Conservation (phyloP, 2,113 vertebrate genomes). For the Chunga burmeisteri region DNA sequence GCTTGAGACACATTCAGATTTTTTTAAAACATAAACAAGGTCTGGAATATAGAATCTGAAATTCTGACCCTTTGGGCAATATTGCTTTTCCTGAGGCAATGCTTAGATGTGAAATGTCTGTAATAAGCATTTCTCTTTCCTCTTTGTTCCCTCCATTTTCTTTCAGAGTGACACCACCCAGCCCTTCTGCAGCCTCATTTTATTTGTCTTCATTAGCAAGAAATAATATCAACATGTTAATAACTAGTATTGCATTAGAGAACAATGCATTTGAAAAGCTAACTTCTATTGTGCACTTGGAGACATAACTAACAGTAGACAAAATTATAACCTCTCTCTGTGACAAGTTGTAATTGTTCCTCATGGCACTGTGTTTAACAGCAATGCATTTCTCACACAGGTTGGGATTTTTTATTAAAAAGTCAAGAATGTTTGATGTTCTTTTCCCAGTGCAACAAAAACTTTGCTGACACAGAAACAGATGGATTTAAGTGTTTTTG, state of each 20-base stretch:
- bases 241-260: constrained; percentile 25
- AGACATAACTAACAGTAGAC: constrained; percentile 42
- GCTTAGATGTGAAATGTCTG: background rate
- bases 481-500: background rate
- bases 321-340: constrained; percentile 53
- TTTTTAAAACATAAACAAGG: background rate
- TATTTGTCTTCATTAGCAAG: constrained; percentile 30
- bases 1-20: background rate
- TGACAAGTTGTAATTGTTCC: constrained; percentile 61
- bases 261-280: constrained; percentile 44
- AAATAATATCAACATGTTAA: constrained; percentile 55
- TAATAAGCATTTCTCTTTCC: background rate
- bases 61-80: background rate
- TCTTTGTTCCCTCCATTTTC: background rate
- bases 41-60: background rate
- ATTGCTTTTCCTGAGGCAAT: background rate
- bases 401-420: background rate
- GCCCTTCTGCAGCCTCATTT: background rate
- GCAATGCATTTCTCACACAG: background rate
- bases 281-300: constrained; percentile 9
- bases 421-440: constrained; percentile 5
- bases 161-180: background rate
- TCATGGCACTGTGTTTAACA: background rate
- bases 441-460: constrained; percentile 12
- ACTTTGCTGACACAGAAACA: constrained; percentile 17